Evolutionary conservation across 2,113 vertebrate species (phyloP), one percentile per base, ranked within the genome.

Genomic region (Tylochromis polylepis): DNA sequence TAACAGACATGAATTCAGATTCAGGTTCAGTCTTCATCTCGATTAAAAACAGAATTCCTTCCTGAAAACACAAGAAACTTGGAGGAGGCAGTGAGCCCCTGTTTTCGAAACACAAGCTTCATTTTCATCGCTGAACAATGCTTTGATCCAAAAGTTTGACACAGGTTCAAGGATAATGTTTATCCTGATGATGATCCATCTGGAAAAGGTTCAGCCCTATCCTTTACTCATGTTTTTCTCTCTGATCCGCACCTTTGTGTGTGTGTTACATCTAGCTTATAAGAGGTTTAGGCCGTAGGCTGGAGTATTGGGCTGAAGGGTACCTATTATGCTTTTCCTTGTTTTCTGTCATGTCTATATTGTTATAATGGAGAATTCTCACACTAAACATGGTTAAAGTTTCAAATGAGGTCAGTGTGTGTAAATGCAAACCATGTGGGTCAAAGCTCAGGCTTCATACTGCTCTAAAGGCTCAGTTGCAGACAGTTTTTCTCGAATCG

Each of bases 171-270:
- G 34, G 51, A 90, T 70, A n/a, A 83, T 80, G 75, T 89, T 86
- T 86, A 55, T 89, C 18, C 43, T 87, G 91, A 86, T 75, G 81
- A 53, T 15, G 81, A 84, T 90, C 75, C 83, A 83, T 87, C 85
- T 88, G 84, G 83, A 85, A 81, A 36, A 56, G 43, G 81, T 72
- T 81, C 31, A 79, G 41, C 34, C 78, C 51, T 20, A 18, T 41
- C 55, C 36, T 65, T 77, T 56, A 51, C 43, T 62, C 58, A 31
- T 86, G 53, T 87, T 86, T 81, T 53, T 46, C 29, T 53, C 78
- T 82, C 41, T 67, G 81, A 87, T 70, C 85, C 51, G 62, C 58
- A 88, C 84, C 72, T 86, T 58, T 49, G 14, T 75, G 31, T 18
- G 46, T 29, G 43, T 83, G 57, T 79, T 79, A 58, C 43, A 75